A percentile compares a stretch with the other conserved stretches of the same genome.
Evolutionary conservation across 2,113 vertebrate genomes (phyloP).

Genomic region (Cercocebus atys): DNA sequence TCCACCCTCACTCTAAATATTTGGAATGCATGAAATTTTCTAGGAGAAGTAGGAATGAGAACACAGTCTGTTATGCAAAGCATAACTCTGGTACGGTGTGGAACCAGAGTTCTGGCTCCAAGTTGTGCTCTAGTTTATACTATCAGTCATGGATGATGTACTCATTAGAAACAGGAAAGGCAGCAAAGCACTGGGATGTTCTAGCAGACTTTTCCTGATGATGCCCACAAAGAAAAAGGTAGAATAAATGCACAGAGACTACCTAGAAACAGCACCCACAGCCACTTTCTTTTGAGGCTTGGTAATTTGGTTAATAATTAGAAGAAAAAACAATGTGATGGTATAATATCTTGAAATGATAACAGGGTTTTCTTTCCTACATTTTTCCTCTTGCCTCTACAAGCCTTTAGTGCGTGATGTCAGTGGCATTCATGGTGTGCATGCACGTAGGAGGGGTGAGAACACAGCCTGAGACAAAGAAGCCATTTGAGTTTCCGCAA

Average conservation of each 20-base stretch:
- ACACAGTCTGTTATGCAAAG: background rate
- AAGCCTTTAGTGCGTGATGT: background rate
- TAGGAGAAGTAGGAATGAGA: background rate
- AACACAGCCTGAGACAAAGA: conserved; percentile 36
- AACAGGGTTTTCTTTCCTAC: background rate
- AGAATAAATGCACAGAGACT: background rate
- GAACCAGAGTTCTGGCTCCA: background rate
- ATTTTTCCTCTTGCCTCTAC: conserved; percentile 36
- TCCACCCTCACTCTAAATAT: background rate
- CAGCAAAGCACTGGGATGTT: background rate
- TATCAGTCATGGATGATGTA: background rate
- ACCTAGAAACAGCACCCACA: background rate
- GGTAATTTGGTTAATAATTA: background rate
- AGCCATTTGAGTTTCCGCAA: background rate
- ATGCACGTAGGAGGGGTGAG: background rate
- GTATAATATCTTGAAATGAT: conserved; percentile 23
- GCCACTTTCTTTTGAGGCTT: conserved; percentile 8
- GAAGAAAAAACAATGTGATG: background rate
- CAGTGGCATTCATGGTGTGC: background rate
- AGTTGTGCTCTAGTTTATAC: background rate
- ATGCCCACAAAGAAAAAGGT: background rate
- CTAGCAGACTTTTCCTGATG: background rate
- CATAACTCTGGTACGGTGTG: background rate
- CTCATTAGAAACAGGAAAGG: conserved; percentile 20
- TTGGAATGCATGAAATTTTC: conserved; percentile 15